phyloP scores from a whole-genome alignment of 92 coral and sea anemone genomes.

The Metridium senile region DNA sequence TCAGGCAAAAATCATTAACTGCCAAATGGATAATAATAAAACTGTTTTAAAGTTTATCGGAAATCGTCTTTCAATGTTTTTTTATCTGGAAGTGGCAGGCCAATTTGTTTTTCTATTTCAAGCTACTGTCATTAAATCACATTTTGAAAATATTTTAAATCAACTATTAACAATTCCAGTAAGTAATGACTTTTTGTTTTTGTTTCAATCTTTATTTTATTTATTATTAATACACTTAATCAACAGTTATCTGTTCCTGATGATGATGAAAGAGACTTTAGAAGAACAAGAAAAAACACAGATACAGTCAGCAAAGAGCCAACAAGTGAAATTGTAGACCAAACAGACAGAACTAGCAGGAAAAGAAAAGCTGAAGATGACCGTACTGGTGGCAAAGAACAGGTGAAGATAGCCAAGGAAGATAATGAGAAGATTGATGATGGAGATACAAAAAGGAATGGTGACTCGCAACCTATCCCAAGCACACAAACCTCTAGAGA shows the following conservation, averaged over 20 bases:
- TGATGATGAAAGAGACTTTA: slow-evolving; percentile 97
- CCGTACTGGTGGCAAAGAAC: slow-evolving; percentile 44
- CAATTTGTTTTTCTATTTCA: too few relatives aligned
- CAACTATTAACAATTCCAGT: too few relatives aligned
- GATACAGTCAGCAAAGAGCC: slow-evolving; percentile 59
- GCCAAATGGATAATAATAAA: too few relatives aligned
- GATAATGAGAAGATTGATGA: slow-evolving; percentile 57
- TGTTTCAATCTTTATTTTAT: background rate
- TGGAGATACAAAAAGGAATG: slow-evolving; percentile 29
- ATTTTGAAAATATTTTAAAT: too few relatives aligned
- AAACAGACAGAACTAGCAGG: slow-evolving; percentile 50
- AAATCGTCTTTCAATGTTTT: too few relatives aligned
- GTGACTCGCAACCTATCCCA: slow-evolving; percentile 57
- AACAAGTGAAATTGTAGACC: slow-evolving; percentile 27
- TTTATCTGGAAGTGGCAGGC: too few relatives aligned
- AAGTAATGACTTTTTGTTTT: too few relatives aligned
- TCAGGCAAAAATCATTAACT: too few relatives aligned
- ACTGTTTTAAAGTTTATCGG: too few relatives aligned
- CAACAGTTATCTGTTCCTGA: slow-evolving; percentile 78
- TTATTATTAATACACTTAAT: background rate
- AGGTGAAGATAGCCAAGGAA: slow-evolving; percentile 65
- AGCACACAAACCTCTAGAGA: slow-evolving; percentile 42
- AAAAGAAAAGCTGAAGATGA: slow-evolving; percentile 88
- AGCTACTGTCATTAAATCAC: too few relatives aligned
- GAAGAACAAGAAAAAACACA: slow-evolving; percentile 84